A percentile compares a stretch with the other conserved stretches of the same genome.
Conservation (phyloP, 2,113 vertebrate species). For the Isurus oxyrinchus region DNA sequence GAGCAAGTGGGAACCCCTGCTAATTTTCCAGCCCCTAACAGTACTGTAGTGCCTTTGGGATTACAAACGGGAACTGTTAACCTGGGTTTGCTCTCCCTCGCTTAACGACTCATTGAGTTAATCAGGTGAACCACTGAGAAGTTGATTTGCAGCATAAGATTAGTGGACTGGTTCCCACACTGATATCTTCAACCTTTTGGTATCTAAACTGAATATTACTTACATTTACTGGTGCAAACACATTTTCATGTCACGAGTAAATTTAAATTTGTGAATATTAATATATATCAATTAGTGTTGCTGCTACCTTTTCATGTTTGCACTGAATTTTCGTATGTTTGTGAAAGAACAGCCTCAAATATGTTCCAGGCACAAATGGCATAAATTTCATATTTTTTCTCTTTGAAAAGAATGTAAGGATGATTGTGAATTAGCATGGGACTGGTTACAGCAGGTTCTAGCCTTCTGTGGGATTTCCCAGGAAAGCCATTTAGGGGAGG, state of each 20-base stretch:
- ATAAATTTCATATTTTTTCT: background rate
- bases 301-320: background rate
- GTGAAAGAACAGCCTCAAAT: background rate
- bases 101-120: background rate
- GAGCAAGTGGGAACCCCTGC: background rate
- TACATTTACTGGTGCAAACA: background rate
- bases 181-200: background rate
- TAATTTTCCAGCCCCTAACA: background rate
- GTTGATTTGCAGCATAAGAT: background rate
- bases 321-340: background rate
- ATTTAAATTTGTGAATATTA: background rate
- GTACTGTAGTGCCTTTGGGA: background rate
- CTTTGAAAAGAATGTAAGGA: background rate
- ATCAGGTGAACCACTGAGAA: background rate
- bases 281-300: background rate
- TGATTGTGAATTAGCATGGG: background rate
- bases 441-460: background rate
- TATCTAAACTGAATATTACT: background rate
- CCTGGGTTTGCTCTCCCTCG: background rate
- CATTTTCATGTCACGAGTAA: background rate
- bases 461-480: background rate
- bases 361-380: background rate
- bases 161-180: background rate
- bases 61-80: background rate
- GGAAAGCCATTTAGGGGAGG: background rate